A percentile compares a stretch with the other conserved stretches of the same genome.
These are phyloP conservation scores for Dicerorhinus sumatrensis DNA, from an alignment of 2,113 vertebrate genomes.

Conservation along the genomic window DNA sequence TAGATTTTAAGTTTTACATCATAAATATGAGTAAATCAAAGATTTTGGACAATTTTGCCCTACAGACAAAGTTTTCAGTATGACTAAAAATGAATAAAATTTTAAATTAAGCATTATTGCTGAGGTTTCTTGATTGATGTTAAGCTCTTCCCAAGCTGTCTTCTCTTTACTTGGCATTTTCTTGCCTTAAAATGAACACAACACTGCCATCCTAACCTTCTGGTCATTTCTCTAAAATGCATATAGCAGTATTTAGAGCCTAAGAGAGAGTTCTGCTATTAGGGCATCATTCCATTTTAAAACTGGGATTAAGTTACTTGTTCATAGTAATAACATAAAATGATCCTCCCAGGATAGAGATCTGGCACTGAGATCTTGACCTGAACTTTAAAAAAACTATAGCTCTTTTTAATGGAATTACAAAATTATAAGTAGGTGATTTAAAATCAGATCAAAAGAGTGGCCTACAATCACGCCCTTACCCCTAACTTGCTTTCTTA, in stretches of 20 bases:
- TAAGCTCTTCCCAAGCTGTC: background rate
- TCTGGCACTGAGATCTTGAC: background rate
- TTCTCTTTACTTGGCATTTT: conserved; percentile 5
- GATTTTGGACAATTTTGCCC: background rate
- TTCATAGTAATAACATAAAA: background rate
- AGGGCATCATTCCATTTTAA: background rate
- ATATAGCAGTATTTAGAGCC: background rate
- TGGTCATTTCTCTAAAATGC: conserved; percentile 28
- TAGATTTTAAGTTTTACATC: conserved; percentile 33
- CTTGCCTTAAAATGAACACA: conserved; percentile 21
- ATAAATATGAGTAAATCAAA: conserved; percentile 41
- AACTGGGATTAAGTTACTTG: background rate
- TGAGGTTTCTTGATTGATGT: background rate
- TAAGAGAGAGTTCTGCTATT: background rate
- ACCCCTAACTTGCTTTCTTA: background rate
- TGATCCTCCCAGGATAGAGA: background rate
- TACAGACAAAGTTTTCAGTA: conserved; percentile 30
- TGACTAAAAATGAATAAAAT: conserved; percentile 39
- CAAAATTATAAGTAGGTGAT: background rate
- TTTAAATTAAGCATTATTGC: background rate
- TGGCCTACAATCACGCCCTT: background rate
- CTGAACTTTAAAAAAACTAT: conserved; percentile 23
- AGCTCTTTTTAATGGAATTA: background rate
- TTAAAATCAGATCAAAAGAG: conserved; percentile 32
- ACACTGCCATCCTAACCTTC: background rate